These are phyloP conservation scores for Gallinago solitaria DNA, from an alignment of 2,797 vertebrate genomes.

Conservation along the genomic window DNA sequence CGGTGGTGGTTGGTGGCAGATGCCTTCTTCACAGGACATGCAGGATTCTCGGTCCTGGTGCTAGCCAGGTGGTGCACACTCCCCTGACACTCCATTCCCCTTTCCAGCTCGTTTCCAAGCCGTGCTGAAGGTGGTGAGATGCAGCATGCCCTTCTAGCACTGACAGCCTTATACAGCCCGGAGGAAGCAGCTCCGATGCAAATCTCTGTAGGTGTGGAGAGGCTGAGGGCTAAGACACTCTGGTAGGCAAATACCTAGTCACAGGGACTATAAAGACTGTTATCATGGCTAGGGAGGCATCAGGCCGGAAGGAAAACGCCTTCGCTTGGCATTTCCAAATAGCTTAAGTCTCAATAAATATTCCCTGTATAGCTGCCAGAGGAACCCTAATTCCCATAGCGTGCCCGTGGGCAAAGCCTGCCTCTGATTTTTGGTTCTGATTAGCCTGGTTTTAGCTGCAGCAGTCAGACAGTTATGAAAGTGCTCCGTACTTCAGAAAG, in stretches of 20 bases:
- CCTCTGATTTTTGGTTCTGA: neutral
- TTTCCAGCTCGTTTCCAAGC: neutral
- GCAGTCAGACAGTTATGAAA: conserved; percentile 38
- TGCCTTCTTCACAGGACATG: neutral
- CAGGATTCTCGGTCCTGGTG: fast-evolving
- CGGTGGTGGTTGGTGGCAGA: neutral
- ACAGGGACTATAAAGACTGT: neutral
- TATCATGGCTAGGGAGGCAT: neutral
- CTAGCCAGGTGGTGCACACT: neutral
- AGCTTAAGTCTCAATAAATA: neutral
- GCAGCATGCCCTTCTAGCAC: neutral
- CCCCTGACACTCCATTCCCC: neutral
- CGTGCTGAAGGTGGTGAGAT: neutral
- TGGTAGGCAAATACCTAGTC: neutral
- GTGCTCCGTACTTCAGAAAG: neutral
- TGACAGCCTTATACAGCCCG: neutral
- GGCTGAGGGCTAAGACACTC: neutral
- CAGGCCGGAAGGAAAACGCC: neutral
- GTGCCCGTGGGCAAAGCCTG: conserved; percentile 47
- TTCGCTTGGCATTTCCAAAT: neutral
- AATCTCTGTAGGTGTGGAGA: neutral
- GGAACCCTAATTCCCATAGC: neutral
- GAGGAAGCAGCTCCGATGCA: neutral
- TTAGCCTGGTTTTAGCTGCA: neutral
- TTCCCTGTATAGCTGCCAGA: neutral